Percentiles rank a stretch among this genome's conserved stretches.
phyloP scores from a whole-genome alignment of 1,140 invertebrate species.

The Pseudachorutes palmiensis region DNA sequence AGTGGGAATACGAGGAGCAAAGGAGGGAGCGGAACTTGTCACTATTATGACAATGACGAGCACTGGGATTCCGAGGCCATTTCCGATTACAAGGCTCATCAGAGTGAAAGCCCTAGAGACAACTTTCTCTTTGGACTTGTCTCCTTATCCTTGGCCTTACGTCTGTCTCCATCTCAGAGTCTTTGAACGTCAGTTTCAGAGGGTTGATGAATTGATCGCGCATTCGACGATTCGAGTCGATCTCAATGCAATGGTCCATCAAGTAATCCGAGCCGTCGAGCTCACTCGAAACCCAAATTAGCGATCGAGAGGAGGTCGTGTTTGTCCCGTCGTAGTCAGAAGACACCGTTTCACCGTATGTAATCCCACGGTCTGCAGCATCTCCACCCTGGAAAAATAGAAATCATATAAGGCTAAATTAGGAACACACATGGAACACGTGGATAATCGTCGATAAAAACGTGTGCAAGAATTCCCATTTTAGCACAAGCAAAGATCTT shows the following conservation, averaged over 20 bases:
- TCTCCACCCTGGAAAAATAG: slow-evolving; percentile 8
- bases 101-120: not conserved
- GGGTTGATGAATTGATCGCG: slow-evolving; percentile 74
- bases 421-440: too few relatives aligned
- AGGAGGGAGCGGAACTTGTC: slow-evolving; percentile 1
- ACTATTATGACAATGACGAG: too few relatives aligned
- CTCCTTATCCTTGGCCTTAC: slow-evolving; percentile 44
- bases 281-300: slow-evolving; percentile 28
- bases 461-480: too few relatives aligned
- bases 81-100: slow-evolving; percentile 3
- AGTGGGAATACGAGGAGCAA: not conserved
- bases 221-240: slow-evolving; percentile 85
- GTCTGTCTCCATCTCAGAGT: slow-evolving; percentile 59
- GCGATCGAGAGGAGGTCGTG: slow-evolving; percentile 27
- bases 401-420: too few relatives aligned
- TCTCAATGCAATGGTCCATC: slow-evolving; percentile 81
- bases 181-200: slow-evolving; percentile 77
- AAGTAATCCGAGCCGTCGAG: slow-evolving; percentile 55
- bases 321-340: slow-evolving; percentile 35
- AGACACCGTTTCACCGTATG: slow-evolving; percentile 17
- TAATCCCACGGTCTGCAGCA: slow-evolving; percentile 18
- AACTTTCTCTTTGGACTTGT: not conserved
- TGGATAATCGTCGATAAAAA: too few relatives aligned
- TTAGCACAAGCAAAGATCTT: too few relatives aligned
- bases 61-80: too few relatives aligned